Evolutionary conservation across 2,888 invertebrate species (phyloP), one percentile per base, ranked within the genome.

Genomic region (Aphodius sticticus): DNA sequence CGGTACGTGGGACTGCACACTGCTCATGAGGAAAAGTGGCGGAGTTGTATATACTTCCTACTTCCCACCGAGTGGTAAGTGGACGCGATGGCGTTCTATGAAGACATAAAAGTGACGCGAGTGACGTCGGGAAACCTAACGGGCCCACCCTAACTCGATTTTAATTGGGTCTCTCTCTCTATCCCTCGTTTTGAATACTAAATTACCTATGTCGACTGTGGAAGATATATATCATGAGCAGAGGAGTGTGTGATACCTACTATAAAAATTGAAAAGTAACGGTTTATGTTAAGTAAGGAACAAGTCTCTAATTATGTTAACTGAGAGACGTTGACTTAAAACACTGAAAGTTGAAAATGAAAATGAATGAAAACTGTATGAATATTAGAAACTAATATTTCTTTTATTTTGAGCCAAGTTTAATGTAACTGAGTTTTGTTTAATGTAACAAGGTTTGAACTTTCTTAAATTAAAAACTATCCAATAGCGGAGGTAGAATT

Each of bases 1-100:
- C 12, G 2, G 53, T 77, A n/a, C 35, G 37, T 77, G 77, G 35
- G 38, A 15, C 15, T 12, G 76, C 69, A 76, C 5, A 53, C 53
- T 75, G 75, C 53, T 70, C 36, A 70, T 77, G 16, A 70, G 77
- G 77, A 77, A 77, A 77, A 70, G 37, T 35, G 74, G 15, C 37
- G 2, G 35, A 36, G 35, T 74, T n/a, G 14, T 6, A 3, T 5
- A 26, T 15, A 71, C 71, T 3, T n/a, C 16, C 71, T 16, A 35
- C 74, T 37, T 35, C 16, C 16, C 35, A 16, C 72, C 16, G 72
- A 9, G 4, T 16, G 16, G 37, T 70, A 9, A 53, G 9, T 53
- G 53, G 53, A 53, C 53, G 7, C 53, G 53, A 53, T 53, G 53
- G 53, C 53, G 53, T 53, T 53, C 53, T 53, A 53, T 53, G 53